A percentile compares a stretch with the other conserved stretches of the same genome.
These are phyloP conservation scores for Gobius niger DNA, from an alignment of 2,113 vertebrate species.

Conservation along the genomic window DNA sequence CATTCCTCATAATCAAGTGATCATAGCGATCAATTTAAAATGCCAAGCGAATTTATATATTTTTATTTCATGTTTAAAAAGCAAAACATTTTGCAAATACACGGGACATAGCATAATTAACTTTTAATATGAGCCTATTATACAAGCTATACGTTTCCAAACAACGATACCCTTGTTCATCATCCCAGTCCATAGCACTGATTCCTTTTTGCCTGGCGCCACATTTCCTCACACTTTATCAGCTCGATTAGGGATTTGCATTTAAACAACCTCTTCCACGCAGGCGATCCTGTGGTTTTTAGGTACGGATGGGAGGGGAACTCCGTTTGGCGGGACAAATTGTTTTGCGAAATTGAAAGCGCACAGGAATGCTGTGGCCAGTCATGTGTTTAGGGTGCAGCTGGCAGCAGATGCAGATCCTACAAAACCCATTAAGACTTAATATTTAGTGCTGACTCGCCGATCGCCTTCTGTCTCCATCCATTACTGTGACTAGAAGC, in stretches of 20 bases:
- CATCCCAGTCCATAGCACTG: not conserved
- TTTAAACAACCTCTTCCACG: constrained; percentile 18
- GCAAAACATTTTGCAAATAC: too few relatives aligned
- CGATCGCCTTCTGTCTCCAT: constrained; percentile 65
- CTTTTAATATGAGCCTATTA: too few relatives aligned
- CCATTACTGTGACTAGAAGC: constrained; percentile 57
- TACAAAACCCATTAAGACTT: constrained; percentile 71
- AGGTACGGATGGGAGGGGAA: not conserved
- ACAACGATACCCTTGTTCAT: not conserved
- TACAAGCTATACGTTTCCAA: constrained; percentile 5
- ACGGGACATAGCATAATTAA: too few relatives aligned
- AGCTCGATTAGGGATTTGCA: constrained; percentile 50
- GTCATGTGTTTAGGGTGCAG: constrained; percentile 51
- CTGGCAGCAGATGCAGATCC: constrained; percentile 57
- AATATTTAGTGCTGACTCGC: constrained; percentile 62
- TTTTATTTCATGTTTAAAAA: too few relatives aligned
- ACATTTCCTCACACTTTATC: constrained; percentile 43
- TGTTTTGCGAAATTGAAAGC: not conserved
- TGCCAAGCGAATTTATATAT: not conserved
- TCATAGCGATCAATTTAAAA: not conserved
- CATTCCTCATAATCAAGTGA: not conserved
- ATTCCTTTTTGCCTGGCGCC: constrained; percentile 62
- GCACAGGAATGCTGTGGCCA: constrained; percentile 5
- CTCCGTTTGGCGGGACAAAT: not conserved
- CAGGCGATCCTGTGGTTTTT: not conserved